These are phyloP conservation scores for Chromis chromis DNA, from an alignment of 2,797 vertebrate species.

Conservation along the genomic window DNA sequence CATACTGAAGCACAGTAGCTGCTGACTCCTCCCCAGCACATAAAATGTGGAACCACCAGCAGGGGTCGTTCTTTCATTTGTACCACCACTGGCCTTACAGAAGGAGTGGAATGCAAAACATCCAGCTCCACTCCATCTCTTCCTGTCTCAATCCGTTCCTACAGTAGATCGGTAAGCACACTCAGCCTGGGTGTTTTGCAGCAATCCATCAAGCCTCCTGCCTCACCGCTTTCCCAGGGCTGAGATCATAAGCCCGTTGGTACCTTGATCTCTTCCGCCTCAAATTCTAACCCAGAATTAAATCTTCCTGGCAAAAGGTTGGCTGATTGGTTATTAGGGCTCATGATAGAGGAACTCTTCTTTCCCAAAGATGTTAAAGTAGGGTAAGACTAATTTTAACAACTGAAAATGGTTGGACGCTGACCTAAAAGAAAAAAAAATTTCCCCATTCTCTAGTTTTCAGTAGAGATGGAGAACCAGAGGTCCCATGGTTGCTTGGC, in stretches of 20 bases:
- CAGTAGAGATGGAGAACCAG: slow-evolving; percentile 18
- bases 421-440: slow-evolving; percentile 26
- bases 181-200: slow-evolving; percentile 45
- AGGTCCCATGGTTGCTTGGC: slow-evolving; percentile 1
- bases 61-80: slow-evolving; percentile 73
- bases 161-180: slow-evolving; percentile 43
- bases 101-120: slow-evolving; percentile 38
- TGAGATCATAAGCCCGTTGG: slow-evolving; percentile 55
- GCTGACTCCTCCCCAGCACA: slow-evolving; percentile 43
- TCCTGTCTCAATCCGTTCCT: slow-evolving; percentile 5
- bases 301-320: slow-evolving; percentile 51
- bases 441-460: slow-evolving; percentile 6
- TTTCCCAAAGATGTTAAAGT: slow-evolving; percentile 33
- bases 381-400: slow-evolving; percentile 19
- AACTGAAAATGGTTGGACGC: background rate
- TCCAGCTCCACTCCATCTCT: slow-evolving; percentile 27
- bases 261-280: slow-evolving; percentile 63
- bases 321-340: slow-evolving; percentile 41
- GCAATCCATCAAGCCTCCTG: slow-evolving; percentile 56
- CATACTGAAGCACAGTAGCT: slow-evolving; percentile 11
- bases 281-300: slow-evolving; percentile 52
- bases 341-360: slow-evolving; percentile 22
- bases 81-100: slow-evolving; percentile 28
- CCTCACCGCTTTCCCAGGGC: slow-evolving; percentile 37
- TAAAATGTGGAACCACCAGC: slow-evolving; percentile 60